Evolutionary conservation across 1,140 invertebrate genomes (phyloP).

Genomic region (Drosophila subobscura): DNA sequence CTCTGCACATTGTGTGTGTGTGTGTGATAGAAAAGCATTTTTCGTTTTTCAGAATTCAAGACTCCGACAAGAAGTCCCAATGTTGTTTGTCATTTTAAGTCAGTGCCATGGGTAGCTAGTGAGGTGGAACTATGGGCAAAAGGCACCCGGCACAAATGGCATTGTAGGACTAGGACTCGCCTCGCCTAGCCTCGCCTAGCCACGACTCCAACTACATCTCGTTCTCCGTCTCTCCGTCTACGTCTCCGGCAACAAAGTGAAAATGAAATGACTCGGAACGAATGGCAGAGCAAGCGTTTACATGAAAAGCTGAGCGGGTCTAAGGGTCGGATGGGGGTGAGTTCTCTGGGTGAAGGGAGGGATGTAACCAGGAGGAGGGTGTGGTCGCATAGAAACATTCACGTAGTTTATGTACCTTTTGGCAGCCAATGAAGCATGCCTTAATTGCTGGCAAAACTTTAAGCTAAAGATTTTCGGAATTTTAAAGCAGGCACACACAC

Average conservation of each 20-base stretch:
- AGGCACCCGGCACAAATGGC: constrained; percentile 57
- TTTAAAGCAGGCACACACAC: constrained; percentile 24
- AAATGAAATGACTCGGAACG: constrained; percentile 82
- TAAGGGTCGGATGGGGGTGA: constrained; percentile 9
- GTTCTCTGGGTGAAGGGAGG: constrained; percentile 1
- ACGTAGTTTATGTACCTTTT: constrained; percentile 74
- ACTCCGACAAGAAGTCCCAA: constrained; percentile 52
- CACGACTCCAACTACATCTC: background rate
- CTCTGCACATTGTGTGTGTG: background rate
- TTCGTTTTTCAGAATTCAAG: constrained; percentile 57
- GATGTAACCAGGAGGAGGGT: constrained; percentile 1
- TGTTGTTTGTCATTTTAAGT: constrained; percentile 82
- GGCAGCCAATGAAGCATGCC: constrained; percentile 73
- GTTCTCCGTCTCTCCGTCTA: constrained; percentile 9
- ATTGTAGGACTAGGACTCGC: constrained; percentile 38
- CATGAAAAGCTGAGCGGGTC: constrained; percentile 56
- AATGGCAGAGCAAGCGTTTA: constrained; percentile 81
- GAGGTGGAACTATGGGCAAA: constrained; percentile 74
- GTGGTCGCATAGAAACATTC: constrained; percentile 24
- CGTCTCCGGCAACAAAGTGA: constrained; percentile 76
- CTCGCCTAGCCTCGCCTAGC: constrained; percentile 12
- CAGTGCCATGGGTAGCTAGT: constrained; percentile 76
- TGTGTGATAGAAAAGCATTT: constrained; percentile 62
- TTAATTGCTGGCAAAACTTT: constrained; percentile 68
- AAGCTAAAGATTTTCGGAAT: constrained; percentile 45